Evolutionary conservation across 1,140 invertebrate species (phyloP).

Genomic region (Pararge aegeria): DNA sequence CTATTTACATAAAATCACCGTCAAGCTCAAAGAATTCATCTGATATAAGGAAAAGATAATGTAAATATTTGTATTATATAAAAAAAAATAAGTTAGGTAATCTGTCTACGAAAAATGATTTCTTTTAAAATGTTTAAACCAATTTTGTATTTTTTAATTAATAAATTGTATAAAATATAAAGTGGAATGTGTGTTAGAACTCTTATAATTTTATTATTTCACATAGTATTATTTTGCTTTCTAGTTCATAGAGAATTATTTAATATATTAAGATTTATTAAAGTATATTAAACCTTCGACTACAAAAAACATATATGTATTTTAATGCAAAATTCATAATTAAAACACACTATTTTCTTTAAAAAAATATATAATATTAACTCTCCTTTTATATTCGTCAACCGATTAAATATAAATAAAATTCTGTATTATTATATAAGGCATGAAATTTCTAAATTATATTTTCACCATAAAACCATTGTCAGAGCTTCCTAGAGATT

Average conservation of each 20-base stretch:
- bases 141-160: neutral
- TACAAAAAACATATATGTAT: no score
- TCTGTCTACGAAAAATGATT: constrained; percentile 3
- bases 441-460: neutral
- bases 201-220: constrained; percentile 6
- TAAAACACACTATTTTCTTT: no score
- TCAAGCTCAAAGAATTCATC: constrained; percentile 20
- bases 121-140: neutral
- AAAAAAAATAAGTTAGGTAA: constrained; percentile 6
- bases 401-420: neutral
- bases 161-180: constrained; percentile 10
- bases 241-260: neutral
- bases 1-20: constrained; percentile 3
- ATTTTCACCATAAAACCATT: neutral
- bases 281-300: no score
- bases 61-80: constrained; percentile 26
- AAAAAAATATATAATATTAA: no score
- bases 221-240: neutral
- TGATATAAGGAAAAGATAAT: constrained; percentile 5
- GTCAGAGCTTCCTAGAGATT: constrained; percentile 38
- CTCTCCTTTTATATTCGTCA: no score
- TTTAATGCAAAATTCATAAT: no score
- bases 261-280: neutral
- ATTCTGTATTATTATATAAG: neutral
- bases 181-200: constrained; percentile 8